These are phyloP conservation scores for Limnephilus rhombicus DNA, from an alignment of 2,888 invertebrate genomes.

Conservation along the genomic window DNA sequence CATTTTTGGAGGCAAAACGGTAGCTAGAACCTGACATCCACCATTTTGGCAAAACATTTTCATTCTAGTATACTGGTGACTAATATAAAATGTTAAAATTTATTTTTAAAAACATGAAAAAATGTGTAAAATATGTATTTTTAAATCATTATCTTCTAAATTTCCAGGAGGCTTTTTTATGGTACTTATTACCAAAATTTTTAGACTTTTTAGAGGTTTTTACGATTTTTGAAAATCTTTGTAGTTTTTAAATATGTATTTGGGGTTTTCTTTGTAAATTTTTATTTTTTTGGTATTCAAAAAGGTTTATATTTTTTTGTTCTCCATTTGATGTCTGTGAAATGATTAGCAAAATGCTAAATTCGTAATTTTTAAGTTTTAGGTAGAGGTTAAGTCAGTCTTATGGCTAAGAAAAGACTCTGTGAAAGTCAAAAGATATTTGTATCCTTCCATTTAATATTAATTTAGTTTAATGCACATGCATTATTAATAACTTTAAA, in stretches of 20 bases:
- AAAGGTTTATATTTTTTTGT: neutral
- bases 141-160: neutral
- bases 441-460: neutral
- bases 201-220: no score
- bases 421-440: neutral
- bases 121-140: no score
- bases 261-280: neutral
- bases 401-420: neutral
- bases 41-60: neutral
- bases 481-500: neutral
- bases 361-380: neutral
- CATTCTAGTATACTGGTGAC: neutral
- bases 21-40: neutral
- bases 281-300: neutral
- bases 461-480: neutral
- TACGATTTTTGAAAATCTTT: neutral
- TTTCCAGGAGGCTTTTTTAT: neutral
- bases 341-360: neutral
- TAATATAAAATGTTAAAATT: neutral
- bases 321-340: neutral
- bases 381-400: neutral
- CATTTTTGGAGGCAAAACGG: neutral
- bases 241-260: neutral
- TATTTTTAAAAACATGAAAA: neutral
- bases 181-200: no score